A percentile compares a stretch with the other conserved stretches of the same genome.
phyloP scores from a whole-genome alignment of 2,113 vertebrate species.

The Anolis sagrei region DNA sequence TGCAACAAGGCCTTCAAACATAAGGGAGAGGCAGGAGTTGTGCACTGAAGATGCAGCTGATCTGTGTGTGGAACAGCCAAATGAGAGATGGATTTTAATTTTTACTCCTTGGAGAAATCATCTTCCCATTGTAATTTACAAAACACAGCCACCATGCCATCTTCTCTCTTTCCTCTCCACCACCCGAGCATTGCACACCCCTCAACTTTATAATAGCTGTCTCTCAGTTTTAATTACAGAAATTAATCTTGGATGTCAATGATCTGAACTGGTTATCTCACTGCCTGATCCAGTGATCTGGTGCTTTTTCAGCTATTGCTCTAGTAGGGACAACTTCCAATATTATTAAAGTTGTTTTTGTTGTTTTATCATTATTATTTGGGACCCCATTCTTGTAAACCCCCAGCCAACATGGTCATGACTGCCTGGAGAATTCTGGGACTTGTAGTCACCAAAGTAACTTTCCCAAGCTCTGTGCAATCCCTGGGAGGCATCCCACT shows the following conservation, averaged over 20 bases:
- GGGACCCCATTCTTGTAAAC: too few species aligned
- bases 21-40: constrained; percentile 2
- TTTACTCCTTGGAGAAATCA: constrained; percentile 35
- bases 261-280: constrained; percentile 2
- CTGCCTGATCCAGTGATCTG: background rate
- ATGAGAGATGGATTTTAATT: constrained; percentile 18
- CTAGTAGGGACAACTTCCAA: background rate
- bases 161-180: background rate
- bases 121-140: constrained; percentile 6
- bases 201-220: background rate
- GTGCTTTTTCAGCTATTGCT: constrained; percentile 7
- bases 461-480: too few species aligned
- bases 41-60: constrained; percentile 9
- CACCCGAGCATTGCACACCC: background rate
- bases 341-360: background rate
- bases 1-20: constrained; percentile 6
- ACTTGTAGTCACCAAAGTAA: too few species aligned
- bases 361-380: too few species aligned
- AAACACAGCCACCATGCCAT: background rate
- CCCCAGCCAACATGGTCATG: too few species aligned
- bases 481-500: too few species aligned
- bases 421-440: too few species aligned
- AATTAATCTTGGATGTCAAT: constrained; percentile 5
- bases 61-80: background rate
- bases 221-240: constrained; percentile 13